These are phyloP conservation scores for Magallana ariakensis DNA, from an alignment of 1,140 invertebrate genomes.

Conservation along the genomic window DNA sequence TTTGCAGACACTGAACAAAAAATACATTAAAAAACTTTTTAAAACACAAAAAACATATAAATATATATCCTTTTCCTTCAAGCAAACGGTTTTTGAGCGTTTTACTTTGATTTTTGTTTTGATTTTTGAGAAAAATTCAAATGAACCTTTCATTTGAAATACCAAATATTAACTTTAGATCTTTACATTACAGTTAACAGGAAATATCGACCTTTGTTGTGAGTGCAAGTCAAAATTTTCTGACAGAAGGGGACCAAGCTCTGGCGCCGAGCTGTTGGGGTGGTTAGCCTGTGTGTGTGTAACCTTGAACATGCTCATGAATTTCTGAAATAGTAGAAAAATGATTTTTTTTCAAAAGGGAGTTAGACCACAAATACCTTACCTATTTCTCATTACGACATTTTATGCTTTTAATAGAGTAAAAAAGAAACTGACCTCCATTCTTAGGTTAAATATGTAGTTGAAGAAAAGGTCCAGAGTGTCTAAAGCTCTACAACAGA, in stretches of 20 bases:
- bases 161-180: too few species aligned
- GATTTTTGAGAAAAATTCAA: too few species aligned
- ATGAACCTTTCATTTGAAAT: too few species aligned
- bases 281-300: constrained; percentile 59
- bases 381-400: not conserved
- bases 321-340: constrained; percentile 57
- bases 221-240: constrained; percentile 64
- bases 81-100: too few species aligned
- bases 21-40: not conserved
- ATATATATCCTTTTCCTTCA: not conserved
- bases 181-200: not conserved
- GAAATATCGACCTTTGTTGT: constrained; percentile 48
- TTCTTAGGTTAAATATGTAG: constrained; percentile 73
- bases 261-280: constrained; percentile 48
- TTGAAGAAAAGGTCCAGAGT: constrained; percentile 72
- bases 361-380: constrained; percentile 34
- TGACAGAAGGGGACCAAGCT: constrained; percentile 59
- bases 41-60: too few species aligned
- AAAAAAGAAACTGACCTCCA: constrained; percentile 51
- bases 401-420: not conserved
- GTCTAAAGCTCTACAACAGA: constrained; percentile 67
- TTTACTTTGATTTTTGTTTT: too few species aligned
- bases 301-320: constrained; percentile 69
- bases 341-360: too few species aligned
- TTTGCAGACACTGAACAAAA: constrained; percentile 60